phyloP scores from a whole-genome alignment of 2,888 invertebrate species.

The Cyclophora punctaria region DNA sequence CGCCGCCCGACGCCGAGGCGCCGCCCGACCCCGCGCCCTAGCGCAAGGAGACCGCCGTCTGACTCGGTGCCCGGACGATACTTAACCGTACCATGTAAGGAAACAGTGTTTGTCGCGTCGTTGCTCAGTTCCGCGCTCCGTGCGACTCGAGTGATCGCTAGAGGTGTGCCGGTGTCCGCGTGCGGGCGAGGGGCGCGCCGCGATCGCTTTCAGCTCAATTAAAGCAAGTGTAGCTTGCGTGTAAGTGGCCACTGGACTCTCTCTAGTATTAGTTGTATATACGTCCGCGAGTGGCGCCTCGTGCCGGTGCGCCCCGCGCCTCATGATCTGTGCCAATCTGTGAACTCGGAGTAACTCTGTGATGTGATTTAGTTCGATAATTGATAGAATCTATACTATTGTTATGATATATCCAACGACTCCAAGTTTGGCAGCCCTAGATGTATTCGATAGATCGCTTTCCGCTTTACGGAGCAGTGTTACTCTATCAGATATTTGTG shows the following conservation, averaged over 20 bases:
- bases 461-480: conserved; percentile 61
- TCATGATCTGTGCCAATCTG: conserved; percentile 29
- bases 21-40: conserved; percentile 27
- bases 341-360: conserved; percentile 23
- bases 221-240: conserved; percentile 2
- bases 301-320: conserved; percentile 12
- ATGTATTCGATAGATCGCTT: conserved; percentile 54
- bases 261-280: conserved; percentile 15
- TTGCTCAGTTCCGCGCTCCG: conserved; percentile 1
- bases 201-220: conserved; percentile 5
- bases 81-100: background rate
- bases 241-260: conserved; percentile 15
- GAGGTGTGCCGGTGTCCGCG: conserved; percentile 1
- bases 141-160: no score
- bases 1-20: conserved; percentile 50
- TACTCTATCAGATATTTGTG: conserved; percentile 71
- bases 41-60: background rate
- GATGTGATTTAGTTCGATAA: conserved; percentile 30
- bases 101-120: background rate
- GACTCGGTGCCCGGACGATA: background rate
- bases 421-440: conserved; percentile 29
- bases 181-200: background rate
- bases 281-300: conserved; percentile 9
- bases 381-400: conserved; percentile 19
- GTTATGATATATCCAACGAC: conserved; percentile 10